phyloP scores from a whole-genome alignment of 2,888 invertebrate species.

The Catocala nupta region DNA sequence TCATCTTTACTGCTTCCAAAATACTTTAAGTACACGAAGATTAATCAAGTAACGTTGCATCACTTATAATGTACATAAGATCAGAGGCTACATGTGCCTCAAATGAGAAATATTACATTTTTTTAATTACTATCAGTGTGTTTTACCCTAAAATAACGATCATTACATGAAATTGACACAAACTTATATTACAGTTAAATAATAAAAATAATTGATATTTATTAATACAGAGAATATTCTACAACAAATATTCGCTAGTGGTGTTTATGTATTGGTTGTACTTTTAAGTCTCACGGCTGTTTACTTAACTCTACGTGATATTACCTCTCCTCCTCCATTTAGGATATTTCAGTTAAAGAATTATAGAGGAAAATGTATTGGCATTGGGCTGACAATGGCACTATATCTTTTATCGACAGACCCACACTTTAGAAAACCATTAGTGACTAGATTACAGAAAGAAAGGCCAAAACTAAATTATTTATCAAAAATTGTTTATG shows the following conservation, averaged over 20 bases:
- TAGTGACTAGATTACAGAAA: slow-evolving; percentile 50
- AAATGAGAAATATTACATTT: slow-evolving; percentile 23
- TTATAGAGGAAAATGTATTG: slow-evolving; percentile 16
- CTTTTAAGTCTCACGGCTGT: slow-evolving; percentile 66
- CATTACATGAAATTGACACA: slow-evolving; percentile 74
- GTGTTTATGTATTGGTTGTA: slow-evolving; percentile 72
- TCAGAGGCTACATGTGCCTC: slow-evolving; percentile 28
- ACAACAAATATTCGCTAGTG: slow-evolving; percentile 81
- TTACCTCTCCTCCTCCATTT: slow-evolving; percentile 43
- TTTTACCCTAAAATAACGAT: slow-evolving; percentile 56
- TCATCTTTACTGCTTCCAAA: too few species aligned
- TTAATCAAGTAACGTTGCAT: slow-evolving; percentile 44
- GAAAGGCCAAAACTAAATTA: slow-evolving; percentile 34
- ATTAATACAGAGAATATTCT: slow-evolving; percentile 73
- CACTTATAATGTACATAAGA: slow-evolving; percentile 33
- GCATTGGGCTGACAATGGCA: slow-evolving; percentile 37
- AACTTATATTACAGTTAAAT: slow-evolving; percentile 57
- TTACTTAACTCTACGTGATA: slow-evolving; percentile 58
- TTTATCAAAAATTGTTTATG: slow-evolving; percentile 22
- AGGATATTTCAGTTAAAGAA: slow-evolving; percentile 21
- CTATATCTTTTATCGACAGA: slow-evolving; percentile 29
- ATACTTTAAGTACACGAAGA: slow-evolving; percentile 49
- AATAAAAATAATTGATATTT: slow-evolving; percentile 62
- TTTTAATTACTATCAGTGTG: slow-evolving; percentile 35
- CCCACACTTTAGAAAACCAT: slow-evolving; percentile 39